Evolutionary conservation across 2,797 vertebrate genomes (phyloP).

Genomic region (Myotis planiceps): DNA sequence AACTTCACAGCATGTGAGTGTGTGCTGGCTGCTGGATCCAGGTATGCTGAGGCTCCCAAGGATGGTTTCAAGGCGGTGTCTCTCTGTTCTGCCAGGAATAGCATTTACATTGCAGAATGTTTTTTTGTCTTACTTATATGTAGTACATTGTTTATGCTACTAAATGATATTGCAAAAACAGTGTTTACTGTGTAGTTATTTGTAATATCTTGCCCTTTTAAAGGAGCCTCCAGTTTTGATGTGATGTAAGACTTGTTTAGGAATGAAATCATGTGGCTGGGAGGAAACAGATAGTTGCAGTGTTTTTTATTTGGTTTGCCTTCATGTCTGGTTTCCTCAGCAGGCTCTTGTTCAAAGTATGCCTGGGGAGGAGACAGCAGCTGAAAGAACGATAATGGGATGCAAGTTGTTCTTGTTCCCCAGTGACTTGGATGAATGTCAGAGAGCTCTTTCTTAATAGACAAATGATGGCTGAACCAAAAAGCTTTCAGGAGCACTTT

Average conservation of each 20-base stretch:
- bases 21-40: background rate
- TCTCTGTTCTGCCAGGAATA: background rate
- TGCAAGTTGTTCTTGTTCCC: background rate
- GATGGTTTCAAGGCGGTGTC: background rate
- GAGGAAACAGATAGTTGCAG: background rate
- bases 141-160: background rate
- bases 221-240: background rate
- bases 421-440: background rate
- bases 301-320: background rate
- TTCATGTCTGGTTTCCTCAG: slow-evolving; percentile 39
- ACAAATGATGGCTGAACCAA: background rate
- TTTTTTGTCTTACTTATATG: background rate
- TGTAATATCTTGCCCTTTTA: background rate
- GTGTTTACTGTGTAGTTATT: background rate
- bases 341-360: background rate
- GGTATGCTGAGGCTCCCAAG: background rate
- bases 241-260: background rate
- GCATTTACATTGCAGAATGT: background rate
- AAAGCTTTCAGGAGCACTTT: background rate
- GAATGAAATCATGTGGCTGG: background rate
- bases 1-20: background rate
- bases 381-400: background rate
- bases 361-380: background rate
- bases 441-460: background rate
- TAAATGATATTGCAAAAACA: background rate